Conservation (phyloP, 2,888 invertebrate species). For the Himalopsyche japonica region DNA sequence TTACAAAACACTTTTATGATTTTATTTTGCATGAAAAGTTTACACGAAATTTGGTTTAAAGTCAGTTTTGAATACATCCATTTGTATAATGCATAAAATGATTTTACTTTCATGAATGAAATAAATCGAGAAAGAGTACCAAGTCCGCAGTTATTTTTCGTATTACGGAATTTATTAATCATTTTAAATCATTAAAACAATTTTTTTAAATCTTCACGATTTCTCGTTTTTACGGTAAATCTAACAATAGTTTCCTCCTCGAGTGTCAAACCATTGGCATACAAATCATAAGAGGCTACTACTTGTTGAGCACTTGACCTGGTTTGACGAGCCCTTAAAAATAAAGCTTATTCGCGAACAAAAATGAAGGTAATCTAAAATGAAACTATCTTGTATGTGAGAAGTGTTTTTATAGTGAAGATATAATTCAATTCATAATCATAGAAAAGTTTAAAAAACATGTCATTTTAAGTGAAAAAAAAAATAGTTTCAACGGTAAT, state of each 20-base stretch:
- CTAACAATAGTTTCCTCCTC: neutral
- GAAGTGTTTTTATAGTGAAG: neutral
- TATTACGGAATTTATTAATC: too few species aligned
- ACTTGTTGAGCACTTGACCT: neutral
- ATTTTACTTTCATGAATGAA: too few species aligned
- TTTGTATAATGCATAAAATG: too few species aligned
- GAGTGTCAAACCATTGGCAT: neutral
- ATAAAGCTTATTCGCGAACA: neutral
- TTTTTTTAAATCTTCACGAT: too few species aligned
- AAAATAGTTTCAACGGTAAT: neutral
- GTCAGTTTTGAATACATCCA: too few species aligned
- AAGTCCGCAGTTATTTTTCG: too few species aligned
- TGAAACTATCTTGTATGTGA: neutral
- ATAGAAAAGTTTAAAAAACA: neutral
- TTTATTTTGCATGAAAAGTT: too few species aligned
- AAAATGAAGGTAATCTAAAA: neutral
- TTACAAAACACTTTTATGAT: too few species aligned
- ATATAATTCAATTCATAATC: neutral
- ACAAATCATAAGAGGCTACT: neutral
- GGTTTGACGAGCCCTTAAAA: neutral
- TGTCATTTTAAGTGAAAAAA: neutral
- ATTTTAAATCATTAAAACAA: too few species aligned
- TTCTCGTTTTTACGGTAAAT: too few species aligned
- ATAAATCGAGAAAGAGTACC: too few species aligned
- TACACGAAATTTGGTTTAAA: too few species aligned